These are phyloP conservation scores for Eupeodes latifasciatus DNA, from an alignment of 2,888 invertebrate species.

Conservation along the genomic window DNA sequence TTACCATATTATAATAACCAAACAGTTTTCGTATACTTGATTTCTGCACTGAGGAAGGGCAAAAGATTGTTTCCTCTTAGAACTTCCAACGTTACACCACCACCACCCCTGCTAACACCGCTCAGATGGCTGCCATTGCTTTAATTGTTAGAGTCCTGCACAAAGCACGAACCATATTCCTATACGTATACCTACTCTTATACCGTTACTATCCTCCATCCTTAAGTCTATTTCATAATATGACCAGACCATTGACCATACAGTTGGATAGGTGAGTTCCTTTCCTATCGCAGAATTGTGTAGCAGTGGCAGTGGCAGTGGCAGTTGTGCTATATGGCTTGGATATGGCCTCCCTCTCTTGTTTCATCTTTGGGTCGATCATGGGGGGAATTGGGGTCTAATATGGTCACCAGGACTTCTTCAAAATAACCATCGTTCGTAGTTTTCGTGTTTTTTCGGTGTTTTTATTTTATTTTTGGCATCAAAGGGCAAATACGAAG, in stretches of 20 bases:
- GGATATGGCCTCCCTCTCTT: background rate
- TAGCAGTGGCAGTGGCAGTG: background rate
- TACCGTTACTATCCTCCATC: background rate
- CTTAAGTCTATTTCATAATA: constrained; percentile 27
- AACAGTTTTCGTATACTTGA: constrained; percentile 30
- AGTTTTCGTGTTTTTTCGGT: background rate
- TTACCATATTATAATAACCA: constrained; percentile 55
- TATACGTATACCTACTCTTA: too few species aligned
- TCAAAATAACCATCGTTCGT: constrained; percentile 33
- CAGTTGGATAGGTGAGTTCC: constrained; percentile 48
- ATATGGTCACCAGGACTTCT: constrained; percentile 24
- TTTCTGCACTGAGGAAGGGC: constrained; percentile 28
- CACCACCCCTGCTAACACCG: background rate
- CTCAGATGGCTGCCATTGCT: constrained; percentile 32
- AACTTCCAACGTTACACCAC: background rate
- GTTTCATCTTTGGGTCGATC: constrained; percentile 46
- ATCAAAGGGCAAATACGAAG: constrained; percentile 2
- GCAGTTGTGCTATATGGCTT: background rate
- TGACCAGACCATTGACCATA: constrained; percentile 34
- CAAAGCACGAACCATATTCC: constrained; percentile 35
- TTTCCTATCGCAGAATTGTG: constrained; percentile 44
- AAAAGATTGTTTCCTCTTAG: constrained; percentile 32
- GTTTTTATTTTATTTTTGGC: background rate
- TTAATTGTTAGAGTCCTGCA: constrained; percentile 53
- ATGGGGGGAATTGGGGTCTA: background rate